Conservation (phyloP, 2,888 invertebrate species). For the Tenthredo scrophulariae region DNA sequence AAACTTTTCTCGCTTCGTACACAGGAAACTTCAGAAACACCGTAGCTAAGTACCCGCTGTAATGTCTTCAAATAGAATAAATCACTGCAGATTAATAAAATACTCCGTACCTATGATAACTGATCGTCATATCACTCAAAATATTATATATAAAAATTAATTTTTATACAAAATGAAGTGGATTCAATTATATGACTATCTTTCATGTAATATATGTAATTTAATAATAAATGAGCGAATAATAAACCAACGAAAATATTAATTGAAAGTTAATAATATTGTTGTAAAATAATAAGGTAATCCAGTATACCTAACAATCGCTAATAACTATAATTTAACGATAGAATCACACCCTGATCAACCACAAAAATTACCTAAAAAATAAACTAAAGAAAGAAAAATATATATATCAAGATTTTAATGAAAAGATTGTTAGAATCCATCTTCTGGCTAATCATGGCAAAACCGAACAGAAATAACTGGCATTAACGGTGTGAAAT, state of each 20-base stretch:
- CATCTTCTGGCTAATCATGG: background rate
- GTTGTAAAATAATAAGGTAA: constrained; percentile 19
- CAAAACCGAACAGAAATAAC: background rate
- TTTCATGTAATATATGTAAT: background rate
- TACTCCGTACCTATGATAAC: constrained; percentile 10
- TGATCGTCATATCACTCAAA: constrained; percentile 62
- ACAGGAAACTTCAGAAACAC: too few species aligned
- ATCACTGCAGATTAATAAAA: constrained; percentile 59
- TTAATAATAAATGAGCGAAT: constrained; percentile 1
- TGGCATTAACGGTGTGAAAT: background rate
- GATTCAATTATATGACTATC: background rate
- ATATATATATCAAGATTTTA: too few species aligned
- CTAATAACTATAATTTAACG: background rate
- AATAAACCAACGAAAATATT: constrained; percentile 29
- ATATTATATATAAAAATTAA: constrained; percentile 48
- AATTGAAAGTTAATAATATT: constrained; percentile 22
- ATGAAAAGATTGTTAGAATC: background rate
- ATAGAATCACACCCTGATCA: background rate
- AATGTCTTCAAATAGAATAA: constrained; percentile 59
- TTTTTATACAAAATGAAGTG: constrained; percentile 60
- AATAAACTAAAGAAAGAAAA: background rate
- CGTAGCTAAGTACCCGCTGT: too few species aligned
- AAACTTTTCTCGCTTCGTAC: too few species aligned
- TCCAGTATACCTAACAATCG: background rate
- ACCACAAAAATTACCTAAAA: too few species aligned